A percentile compares a stretch with the other conserved stretches of the same genome.
Evolutionary conservation across 1,140 invertebrate genomes (phyloP).

Genomic region (Agrypnia vestita): DNA sequence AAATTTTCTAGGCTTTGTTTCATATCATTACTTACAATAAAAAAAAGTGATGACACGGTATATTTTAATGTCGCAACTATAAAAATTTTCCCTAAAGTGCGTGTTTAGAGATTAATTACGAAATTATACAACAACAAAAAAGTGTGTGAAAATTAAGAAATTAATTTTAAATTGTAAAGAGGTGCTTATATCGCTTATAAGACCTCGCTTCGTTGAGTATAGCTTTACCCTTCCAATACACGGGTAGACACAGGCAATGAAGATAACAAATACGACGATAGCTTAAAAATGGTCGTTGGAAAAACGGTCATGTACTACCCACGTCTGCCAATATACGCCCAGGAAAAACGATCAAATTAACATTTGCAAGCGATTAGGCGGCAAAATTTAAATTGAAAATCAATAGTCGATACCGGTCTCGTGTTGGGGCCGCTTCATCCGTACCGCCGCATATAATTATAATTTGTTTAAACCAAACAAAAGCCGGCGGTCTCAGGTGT

Average conservation of each 20-base stretch:
- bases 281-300: conserved; percentile 32
- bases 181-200: no score
- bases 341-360: conserved; percentile 37
- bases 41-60: no score
- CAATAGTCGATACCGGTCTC: conserved; percentile 22
- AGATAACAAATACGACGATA: conserved; percentile 10
- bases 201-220: no score
- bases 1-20: no score
- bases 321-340: conserved; percentile 26
- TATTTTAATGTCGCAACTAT: no score
- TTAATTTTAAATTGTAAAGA: no score
- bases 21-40: no score
- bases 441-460: not conserved
- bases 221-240: not conserved
- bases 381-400: conserved; percentile 34
- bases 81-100: no score
- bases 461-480: conserved; percentile 26
- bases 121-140: no score
- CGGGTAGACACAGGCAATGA: not conserved
- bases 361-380: conserved; percentile 36
- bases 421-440: not conserved
- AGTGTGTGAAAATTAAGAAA: no score
- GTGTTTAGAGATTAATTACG: no score
- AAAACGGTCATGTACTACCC: conserved; percentile 36
- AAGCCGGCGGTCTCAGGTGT: not conserved